These are phyloP conservation scores for Tachina lurida DNA, from an alignment of 2,888 invertebrate genomes.

Conservation along the genomic window DNA sequence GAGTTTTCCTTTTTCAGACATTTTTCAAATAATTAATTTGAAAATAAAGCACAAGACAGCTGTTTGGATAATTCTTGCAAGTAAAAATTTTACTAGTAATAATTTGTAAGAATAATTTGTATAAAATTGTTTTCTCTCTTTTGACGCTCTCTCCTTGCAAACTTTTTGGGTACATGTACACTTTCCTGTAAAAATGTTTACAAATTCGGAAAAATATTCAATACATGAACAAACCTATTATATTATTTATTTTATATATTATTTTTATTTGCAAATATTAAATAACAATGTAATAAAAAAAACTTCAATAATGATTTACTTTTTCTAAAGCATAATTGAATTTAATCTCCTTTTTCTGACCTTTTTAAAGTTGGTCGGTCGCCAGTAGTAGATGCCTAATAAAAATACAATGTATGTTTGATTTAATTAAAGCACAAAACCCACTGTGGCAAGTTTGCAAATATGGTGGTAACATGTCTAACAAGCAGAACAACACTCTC, in stretches of 20 bases:
- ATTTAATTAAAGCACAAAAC: slow-evolving; percentile 67
- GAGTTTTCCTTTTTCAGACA: too few relatives aligned
- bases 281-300: slow-evolving; percentile 60
- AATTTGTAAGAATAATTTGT: too few relatives aligned
- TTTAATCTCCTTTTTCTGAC: background rate
- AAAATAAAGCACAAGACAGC: too few relatives aligned
- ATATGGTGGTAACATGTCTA: slow-evolving; percentile 56
- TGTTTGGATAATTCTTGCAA: too few relatives aligned
- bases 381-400: slow-evolving; percentile 17
- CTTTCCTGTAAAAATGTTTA: too few relatives aligned
- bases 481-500: background rate
- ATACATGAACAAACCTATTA: too few relatives aligned
- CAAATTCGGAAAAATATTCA: too few relatives aligned
- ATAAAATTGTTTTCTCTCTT: too few relatives aligned
- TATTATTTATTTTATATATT: slow-evolving; percentile 13
- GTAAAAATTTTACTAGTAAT: too few relatives aligned
- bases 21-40: too few relatives aligned
- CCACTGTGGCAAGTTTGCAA: slow-evolving; percentile 67
- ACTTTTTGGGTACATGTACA: too few relatives aligned
- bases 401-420: slow-evolving; percentile 57
- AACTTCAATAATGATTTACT: slow-evolving; percentile 14
- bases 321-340: slow-evolving; percentile 15
- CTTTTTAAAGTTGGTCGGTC: slow-evolving; percentile 42
- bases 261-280: slow-evolving; percentile 23
- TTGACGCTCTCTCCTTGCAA: too few relatives aligned